phyloP scores from a whole-genome alignment of 2,888 invertebrate genomes.

The Euclidia mi region DNA sequence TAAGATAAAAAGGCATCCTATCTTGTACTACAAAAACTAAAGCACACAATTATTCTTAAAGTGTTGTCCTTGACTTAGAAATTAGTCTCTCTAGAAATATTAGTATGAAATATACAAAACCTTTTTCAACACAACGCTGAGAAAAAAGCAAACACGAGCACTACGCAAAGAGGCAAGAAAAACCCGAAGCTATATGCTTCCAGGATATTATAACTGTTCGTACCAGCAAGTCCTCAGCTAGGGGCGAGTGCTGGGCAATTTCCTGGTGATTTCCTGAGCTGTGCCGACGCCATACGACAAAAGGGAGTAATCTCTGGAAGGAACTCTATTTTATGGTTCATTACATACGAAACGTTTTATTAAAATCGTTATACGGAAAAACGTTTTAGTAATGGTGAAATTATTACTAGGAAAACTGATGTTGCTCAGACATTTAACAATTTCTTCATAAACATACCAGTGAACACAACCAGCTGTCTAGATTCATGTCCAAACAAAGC shows the following conservation, averaged over 20 bases:
- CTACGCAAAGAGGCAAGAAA: conserved; percentile 2
- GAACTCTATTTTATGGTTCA: conserved; percentile 84
- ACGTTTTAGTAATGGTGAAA: too few species aligned
- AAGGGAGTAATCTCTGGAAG: conserved; percentile 82
- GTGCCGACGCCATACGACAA: conserved; percentile 70
- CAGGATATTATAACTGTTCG: conserved; percentile 53
- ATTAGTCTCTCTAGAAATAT: not conserved
- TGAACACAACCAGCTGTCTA: too few species aligned
- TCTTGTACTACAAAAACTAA: not conserved
- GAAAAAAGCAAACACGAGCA: not conserved
- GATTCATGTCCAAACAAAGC: too few species aligned
- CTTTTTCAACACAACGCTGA: not conserved
- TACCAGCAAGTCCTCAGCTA: conserved; percentile 41
- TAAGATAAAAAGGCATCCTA: too few species aligned
- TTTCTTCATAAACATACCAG: too few species aligned
- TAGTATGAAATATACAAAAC: not conserved
- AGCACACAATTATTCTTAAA: not conserved
- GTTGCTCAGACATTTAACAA: too few species aligned
- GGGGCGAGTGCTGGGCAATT: conserved; percentile 76
- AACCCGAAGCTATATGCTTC: conserved; percentile 18
- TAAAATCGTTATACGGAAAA: too few species aligned
- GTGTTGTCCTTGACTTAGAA: not conserved
- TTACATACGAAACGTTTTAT: conserved; percentile 74
- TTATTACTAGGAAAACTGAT: too few species aligned
- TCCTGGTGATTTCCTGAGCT: conserved; percentile 80